phyloP scores from a whole-genome alignment of 1,140 invertebrate genomes.

The Drosophila asahinai region DNA sequence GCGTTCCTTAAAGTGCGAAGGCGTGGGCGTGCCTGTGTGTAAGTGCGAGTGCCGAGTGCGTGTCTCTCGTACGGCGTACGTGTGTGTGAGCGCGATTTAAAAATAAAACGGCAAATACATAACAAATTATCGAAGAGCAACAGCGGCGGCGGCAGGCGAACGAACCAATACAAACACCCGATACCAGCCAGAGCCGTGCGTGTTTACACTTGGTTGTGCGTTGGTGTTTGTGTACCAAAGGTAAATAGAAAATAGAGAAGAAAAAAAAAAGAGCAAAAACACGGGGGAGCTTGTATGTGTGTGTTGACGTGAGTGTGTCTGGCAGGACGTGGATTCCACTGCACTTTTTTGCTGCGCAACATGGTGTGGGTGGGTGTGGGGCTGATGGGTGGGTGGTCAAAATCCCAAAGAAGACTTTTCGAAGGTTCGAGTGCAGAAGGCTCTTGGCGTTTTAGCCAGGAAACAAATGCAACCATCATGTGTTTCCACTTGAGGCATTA shows the following conservation, averaged over 20 bases:
- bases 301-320: conserved; percentile 23
- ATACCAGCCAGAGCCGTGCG: conserved; percentile 51
- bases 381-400: conserved; percentile 7
- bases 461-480: conserved; percentile 62
- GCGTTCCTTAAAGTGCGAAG: neutral
- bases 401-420: neutral
- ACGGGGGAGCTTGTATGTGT: neutral
- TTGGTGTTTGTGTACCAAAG: conserved; percentile 65
- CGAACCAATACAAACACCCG: conserved; percentile 51
- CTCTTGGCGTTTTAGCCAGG: conserved; percentile 10
- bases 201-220: conserved; percentile 66
- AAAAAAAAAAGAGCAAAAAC: conserved; percentile 21
- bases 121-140: conserved; percentile 72
- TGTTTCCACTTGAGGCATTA: conserved; percentile 68
- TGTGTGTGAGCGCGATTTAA: conserved; percentile 63
- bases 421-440: conserved; percentile 17
- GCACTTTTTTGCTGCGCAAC: conserved; percentile 38
- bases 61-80: conserved; percentile 19
- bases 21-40: conserved; percentile 9
- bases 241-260: conserved; percentile 72
- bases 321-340: conserved; percentile 39
- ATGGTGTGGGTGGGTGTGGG: conserved; percentile 4
- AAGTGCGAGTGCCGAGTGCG: conserved; percentile 6
- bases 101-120: conserved; percentile 81
- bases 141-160: conserved; percentile 57